These are phyloP conservation scores for Ganaspis brasiliensis DNA, from an alignment of 2,888 invertebrate species.

Conservation along the genomic window DNA sequence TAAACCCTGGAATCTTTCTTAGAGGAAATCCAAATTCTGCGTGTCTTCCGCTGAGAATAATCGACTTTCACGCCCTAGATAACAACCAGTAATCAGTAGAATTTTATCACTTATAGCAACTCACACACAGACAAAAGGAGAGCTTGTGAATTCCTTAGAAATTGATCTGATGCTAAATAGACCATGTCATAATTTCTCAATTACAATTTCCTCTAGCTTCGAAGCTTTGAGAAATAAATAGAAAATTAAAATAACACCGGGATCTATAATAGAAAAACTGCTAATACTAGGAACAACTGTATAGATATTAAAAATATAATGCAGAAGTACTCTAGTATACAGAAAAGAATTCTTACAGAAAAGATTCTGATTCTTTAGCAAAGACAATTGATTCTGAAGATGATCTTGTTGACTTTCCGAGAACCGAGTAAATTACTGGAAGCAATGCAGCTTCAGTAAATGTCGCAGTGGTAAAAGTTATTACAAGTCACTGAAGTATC, in stretches of 20 bases:
- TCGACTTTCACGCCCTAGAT: conserved; percentile 70
- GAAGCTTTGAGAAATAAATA: not conserved
- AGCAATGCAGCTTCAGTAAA: not conserved
- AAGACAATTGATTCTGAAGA: conserved; percentile 17
- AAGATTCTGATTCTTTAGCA: not conserved
- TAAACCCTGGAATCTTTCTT: too few relatives aligned
- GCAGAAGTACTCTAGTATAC: not conserved
- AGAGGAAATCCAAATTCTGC: conserved; percentile 6
- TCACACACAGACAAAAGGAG: not conserved
- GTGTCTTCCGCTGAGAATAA: conserved; percentile 50
- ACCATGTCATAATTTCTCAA: not conserved
- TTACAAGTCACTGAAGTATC: conserved; percentile 13
- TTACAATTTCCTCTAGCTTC: not conserved
- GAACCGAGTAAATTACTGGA: conserved; percentile 2
- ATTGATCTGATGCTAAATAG: conserved; percentile 24
- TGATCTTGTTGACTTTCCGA: conserved; percentile 34
- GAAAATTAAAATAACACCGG: not conserved
- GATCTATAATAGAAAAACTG: too few relatives aligned
- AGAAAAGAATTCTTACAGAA: too few relatives aligned
- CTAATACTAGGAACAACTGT: too few relatives aligned
- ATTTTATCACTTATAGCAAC: conserved; percentile 29
- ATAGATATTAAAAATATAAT: too few relatives aligned
- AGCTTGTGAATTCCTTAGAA: conserved; percentile 3
- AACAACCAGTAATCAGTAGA: conserved; percentile 54
- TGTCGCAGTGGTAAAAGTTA: not conserved